A percentile compares a stretch with the other conserved stretches of the same genome.
These are phyloP conservation scores for Drosophila emarginata DNA, from an alignment of 2,888 invertebrate species.

Conservation along the genomic window DNA sequence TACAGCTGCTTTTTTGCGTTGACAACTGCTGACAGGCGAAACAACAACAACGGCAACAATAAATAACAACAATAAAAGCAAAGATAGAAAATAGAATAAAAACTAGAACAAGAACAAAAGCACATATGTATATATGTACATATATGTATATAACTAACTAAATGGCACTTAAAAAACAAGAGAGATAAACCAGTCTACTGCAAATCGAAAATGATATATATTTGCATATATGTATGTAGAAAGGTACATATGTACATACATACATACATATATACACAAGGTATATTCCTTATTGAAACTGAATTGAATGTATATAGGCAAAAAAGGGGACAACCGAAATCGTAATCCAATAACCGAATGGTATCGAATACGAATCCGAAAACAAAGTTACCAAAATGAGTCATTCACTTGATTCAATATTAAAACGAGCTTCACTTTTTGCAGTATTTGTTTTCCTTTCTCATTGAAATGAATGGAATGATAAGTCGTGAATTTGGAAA, in stretches of 20 bases:
- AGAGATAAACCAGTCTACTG: background rate
- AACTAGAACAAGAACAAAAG: constrained; percentile 32
- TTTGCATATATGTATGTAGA: background rate
- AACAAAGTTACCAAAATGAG: too few relatives aligned
- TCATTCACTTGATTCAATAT: background rate
- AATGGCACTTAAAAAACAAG: background rate
- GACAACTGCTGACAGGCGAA: constrained; percentile 68
- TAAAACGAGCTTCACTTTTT: background rate
- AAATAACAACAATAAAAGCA: constrained; percentile 16
- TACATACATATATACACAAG: background rate
- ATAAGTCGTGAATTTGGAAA: background rate
- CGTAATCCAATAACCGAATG: background rate
- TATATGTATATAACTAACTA: constrained; percentile 13
- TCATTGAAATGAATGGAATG: background rate
- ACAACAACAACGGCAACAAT: constrained; percentile 32
- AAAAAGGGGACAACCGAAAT: background rate
- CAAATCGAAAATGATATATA: background rate
- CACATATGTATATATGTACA: constrained; percentile 10
- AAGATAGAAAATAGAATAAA: constrained; percentile 27
- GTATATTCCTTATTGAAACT: background rate
- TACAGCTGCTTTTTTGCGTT: constrained; percentile 50
- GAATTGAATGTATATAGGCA: background rate
- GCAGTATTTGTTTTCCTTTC: too few relatives aligned
- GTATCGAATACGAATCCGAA: too few relatives aligned
- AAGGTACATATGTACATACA: background rate